Evolutionary conservation across 2,113 vertebrate genomes (phyloP), one percentile per base, ranked within the genome.

Genomic region (Pipa parva): DNA sequence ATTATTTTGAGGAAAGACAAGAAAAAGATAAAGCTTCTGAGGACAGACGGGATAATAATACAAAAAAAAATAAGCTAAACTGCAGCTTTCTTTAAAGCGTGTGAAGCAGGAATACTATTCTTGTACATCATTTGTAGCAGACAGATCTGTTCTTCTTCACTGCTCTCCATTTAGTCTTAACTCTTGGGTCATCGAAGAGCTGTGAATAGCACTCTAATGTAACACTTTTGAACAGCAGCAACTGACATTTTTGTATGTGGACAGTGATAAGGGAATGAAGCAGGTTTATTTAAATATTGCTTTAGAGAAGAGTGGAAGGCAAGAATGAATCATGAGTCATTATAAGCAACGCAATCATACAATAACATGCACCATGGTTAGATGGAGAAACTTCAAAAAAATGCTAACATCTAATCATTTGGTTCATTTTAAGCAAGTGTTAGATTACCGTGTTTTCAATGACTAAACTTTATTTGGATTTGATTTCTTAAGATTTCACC

Each of bases 91-190:
- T 18, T 51, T 18, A 29, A 46, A 67, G 42, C 57, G 24, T 45
- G 58, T 59, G 39, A 50, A 50, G 21, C 45, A 50, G 54, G 21
- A 26, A 21, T 59, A 42, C 46, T 27, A 51, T 59, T 33, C 56
- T 29, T 28, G 29, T 59, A 52, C 65, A 59, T 51, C 56, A 68
- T 59, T 59, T 68, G 65, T 51, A 68, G 56, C 36, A 68, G 46
- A 68, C 46, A 37, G 65, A 68, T 68, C 29, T 37, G 56, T 68
- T 68, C 65, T 49, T 18, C 65, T 28, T 39, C n/a, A 59, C 55
- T 68, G 65, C 65, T 37, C 65, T 58, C 65, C 45, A 51, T 68
- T 59, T 68, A 68, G 28, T 51, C 31, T 17, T 52, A 59, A 39
- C 56, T 68, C 56, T 10, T 17, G 33, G 56, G 56, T 68, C 65